phyloP scores from a whole-genome alignment of 2,888 invertebrate species.

The Polydrusus cervinus region DNA sequence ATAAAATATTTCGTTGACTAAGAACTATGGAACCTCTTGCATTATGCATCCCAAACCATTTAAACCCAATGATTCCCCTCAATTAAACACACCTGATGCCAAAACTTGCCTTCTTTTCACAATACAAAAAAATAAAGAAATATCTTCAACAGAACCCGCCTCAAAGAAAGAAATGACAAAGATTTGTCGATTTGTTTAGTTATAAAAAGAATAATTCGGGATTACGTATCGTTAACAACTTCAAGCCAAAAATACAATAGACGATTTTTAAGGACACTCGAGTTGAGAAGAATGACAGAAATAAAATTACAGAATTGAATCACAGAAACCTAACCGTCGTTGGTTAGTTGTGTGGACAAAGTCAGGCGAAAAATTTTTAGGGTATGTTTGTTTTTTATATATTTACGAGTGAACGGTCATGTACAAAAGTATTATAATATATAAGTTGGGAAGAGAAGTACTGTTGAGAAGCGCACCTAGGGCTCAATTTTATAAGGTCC shows the following conservation, averaged over 20 bases:
- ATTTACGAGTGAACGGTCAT: conserved; percentile 7
- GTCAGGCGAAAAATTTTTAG: conserved; percentile 31
- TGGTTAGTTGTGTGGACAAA: conserved; percentile 37
- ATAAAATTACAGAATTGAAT: conserved; percentile 29
- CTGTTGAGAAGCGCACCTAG: too few species aligned
- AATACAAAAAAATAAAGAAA: conserved; percentile 44
- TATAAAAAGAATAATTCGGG: conserved; percentile 38
- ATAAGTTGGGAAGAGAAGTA: conserved; percentile 2
- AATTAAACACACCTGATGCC: conserved; percentile 31
- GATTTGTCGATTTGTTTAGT: conserved; percentile 36
- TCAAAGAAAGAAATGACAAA: conserved; percentile 20
- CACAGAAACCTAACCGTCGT: conserved; percentile 25
- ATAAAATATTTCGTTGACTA: too few species aligned
- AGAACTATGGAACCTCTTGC: too few species aligned
- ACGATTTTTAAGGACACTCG: conserved; percentile 37
- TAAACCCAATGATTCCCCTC: conserved; percentile 34
- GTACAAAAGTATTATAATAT: neutral
- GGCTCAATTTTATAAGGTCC: too few species aligned
- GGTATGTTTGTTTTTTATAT: conserved; percentile 23
- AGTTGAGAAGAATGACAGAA: conserved; percentile 42
- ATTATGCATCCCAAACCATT: too few species aligned
- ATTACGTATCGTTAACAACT: conserved; percentile 38
- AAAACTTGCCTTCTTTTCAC: conserved; percentile 40
- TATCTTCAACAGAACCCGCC: conserved; percentile 16
- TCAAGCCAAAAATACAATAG: conserved; percentile 30